phyloP scores from a whole-genome alignment of 2,113 vertebrate genomes.

The Seriola dumerili region DNA sequence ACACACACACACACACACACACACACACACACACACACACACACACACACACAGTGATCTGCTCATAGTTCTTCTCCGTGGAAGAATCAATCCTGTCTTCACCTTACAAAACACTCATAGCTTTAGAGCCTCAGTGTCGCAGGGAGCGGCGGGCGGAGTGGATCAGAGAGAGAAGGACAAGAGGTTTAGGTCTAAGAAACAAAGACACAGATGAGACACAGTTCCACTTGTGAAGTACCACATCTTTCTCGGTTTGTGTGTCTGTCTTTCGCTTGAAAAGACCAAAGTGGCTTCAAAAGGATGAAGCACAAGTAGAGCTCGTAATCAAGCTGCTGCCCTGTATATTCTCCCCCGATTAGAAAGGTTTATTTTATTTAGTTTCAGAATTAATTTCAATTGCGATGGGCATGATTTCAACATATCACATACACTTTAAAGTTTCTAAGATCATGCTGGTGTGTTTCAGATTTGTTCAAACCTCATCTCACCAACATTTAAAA shows the following conservation, averaged over 20 bases:
- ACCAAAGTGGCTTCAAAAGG: background rate
- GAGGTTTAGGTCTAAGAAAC: background rate
- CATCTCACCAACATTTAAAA: too few species aligned
- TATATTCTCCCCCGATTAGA: background rate
- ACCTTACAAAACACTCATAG: constrained; percentile 7
- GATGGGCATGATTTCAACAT: background rate
- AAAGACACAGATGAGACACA: background rate
- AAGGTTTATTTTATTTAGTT: too few species aligned
- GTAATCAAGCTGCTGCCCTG: background rate
- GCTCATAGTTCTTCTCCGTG: background rate
- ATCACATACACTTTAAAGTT: background rate
- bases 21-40: background rate
- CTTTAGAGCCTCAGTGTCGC: background rate
- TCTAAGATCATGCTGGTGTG: background rate
- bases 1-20: background rate
- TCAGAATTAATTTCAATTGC: background rate
- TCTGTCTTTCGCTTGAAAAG: background rate
- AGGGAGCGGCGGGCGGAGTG: background rate
- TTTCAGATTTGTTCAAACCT: background rate
- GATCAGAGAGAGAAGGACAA: background rate
- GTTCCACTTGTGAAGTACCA: background rate
- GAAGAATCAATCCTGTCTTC: background rate
- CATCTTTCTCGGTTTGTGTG: background rate
- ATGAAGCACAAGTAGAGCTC: background rate
- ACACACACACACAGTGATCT: background rate